Percentiles rank a stretch among this genome's conserved stretches.
These are phyloP conservation scores for Periphyllus acericola DNA, from an alignment of 2,888 invertebrate genomes.

Conservation along the genomic window DNA sequence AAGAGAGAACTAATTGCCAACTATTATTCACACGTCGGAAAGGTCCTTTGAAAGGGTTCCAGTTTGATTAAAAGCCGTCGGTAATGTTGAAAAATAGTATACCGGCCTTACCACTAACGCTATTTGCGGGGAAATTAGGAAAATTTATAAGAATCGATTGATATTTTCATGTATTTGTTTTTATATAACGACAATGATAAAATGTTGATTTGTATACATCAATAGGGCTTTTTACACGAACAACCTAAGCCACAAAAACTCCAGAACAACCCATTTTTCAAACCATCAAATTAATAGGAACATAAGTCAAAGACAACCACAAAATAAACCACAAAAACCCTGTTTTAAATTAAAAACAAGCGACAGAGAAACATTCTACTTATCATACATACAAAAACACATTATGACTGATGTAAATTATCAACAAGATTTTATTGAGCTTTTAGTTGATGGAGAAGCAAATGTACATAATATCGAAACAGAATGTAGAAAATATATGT, in stretches of 20 bases:
- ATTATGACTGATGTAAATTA: no score
- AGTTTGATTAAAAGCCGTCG: slow-evolving; percentile 54
- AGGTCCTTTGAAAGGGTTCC: slow-evolving; percentile 46
- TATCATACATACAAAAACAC: no score
- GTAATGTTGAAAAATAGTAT: slow-evolving; percentile 44
- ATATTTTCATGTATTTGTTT: neutral
- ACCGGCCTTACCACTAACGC: neutral
- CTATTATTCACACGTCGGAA: slow-evolving; percentile 57
- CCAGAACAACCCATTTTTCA: neutral
- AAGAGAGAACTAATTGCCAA: slow-evolving; percentile 53
- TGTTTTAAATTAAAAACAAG: no score
- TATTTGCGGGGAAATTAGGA: neutral
- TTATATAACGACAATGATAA: neutral
- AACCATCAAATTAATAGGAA: neutral
- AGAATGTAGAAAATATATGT: no score
- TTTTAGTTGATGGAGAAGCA: no score
- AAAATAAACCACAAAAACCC: no score
- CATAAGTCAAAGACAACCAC: neutral
- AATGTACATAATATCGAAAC: no score
- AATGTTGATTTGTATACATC: neutral
- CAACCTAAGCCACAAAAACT: neutral
- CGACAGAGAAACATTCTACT: no score
- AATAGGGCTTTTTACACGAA: neutral
- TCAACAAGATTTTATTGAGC: no score
- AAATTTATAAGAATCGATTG: neutral